A percentile compares a stretch with the other conserved stretches of the same genome.
These are phyloP conservation scores for Macrophya annulata DNA, from an alignment of 2,888 invertebrate species.

Conservation along the genomic window DNA sequence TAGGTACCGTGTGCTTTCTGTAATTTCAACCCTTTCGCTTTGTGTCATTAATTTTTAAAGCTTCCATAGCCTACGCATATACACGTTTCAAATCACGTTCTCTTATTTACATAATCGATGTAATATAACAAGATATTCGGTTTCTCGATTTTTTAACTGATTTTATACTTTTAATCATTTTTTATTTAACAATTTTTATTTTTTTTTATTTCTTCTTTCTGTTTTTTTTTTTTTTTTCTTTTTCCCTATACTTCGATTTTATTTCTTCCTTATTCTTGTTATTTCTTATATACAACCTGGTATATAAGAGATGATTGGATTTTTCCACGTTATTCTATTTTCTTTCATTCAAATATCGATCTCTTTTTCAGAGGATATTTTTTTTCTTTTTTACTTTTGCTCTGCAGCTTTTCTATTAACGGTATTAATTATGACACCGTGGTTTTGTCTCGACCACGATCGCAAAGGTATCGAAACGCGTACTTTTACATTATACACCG, in stretches of 20 bases:
- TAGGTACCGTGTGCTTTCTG: constrained; percentile 39
- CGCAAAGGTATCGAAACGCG: neutral
- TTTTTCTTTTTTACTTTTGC: neutral
- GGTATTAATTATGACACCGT: constrained; percentile 22
- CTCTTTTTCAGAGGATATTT: neutral
- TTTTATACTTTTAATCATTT: neutral
- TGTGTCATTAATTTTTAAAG: constrained; percentile 38
- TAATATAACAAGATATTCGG: neutral
- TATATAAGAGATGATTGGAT: neutral
- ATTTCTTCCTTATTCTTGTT: neutral
- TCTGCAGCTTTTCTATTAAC: neutral
- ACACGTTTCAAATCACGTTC: neutral
- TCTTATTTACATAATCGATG: neutral
- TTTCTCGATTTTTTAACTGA: neutral
- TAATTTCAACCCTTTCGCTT: constrained; percentile 57
- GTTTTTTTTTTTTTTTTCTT: too few species aligned
- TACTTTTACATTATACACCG: neutral
- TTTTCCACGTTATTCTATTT: neutral
- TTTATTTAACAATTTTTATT: neutral
- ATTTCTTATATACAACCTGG: neutral
- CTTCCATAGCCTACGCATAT: neutral
- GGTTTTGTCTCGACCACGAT: neutral
- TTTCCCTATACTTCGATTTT: neutral
- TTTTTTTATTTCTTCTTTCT: too few species aligned
- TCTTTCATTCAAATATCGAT: constrained; percentile 4